These are phyloP conservation scores for Dromaius novaehollandiae DNA, from an alignment of 2,113 vertebrate genomes.

Conservation along the genomic window DNA sequence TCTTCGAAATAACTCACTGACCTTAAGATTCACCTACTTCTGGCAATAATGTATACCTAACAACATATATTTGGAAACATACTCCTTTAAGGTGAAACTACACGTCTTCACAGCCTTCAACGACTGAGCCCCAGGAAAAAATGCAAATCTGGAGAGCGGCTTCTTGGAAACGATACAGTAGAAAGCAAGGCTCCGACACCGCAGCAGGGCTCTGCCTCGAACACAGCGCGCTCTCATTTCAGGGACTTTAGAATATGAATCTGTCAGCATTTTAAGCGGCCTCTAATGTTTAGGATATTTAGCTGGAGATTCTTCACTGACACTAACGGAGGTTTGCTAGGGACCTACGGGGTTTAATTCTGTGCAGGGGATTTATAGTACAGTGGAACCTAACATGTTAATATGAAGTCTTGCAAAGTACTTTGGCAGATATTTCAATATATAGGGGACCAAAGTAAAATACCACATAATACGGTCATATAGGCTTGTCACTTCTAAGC, in stretches of 20 bases:
- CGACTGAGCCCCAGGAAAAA: neutral
- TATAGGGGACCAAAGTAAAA: conserved; percentile 5
- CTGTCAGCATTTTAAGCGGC: neutral
- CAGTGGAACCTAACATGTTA: neutral
- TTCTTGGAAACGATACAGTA: neutral
- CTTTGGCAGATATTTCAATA: conserved; percentile 7
- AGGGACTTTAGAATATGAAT: neutral
- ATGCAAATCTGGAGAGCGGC: neutral
- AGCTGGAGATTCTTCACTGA: neutral
- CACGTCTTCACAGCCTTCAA: neutral
- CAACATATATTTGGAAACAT: neutral
- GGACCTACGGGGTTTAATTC: neutral
- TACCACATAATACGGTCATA: neutral
- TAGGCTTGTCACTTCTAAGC: conserved; percentile 29
- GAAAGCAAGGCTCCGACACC: neutral
- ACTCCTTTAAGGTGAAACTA: neutral
- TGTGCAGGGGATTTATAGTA: neutral
- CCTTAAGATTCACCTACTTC: neutral
- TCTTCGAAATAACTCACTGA: neutral
- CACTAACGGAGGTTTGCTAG: neutral
- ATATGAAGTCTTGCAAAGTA: neutral
- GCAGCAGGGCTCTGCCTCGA: neutral
- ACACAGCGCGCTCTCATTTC: neutral
- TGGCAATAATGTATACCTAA: neutral
- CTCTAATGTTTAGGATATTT: neutral